These are phyloP conservation scores for Malthinus flaveolus DNA, from an alignment of 2,888 invertebrate genomes.

Conservation along the genomic window DNA sequence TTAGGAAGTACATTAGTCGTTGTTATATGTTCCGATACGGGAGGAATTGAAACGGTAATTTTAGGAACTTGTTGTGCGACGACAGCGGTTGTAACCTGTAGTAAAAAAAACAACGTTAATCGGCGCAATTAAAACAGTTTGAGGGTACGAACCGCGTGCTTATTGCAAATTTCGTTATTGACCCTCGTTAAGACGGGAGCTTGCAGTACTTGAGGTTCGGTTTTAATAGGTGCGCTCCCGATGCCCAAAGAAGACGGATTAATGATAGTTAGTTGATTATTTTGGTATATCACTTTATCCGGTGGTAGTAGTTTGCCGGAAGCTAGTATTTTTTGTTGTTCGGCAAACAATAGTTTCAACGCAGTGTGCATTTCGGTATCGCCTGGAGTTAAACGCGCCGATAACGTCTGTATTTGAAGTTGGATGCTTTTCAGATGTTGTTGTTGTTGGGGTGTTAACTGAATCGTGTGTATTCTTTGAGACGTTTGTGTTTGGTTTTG, in stretches of 20 bases:
- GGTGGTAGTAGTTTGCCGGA: constrained; percentile 71
- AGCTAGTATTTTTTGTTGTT: constrained; percentile 72
- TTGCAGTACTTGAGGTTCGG: constrained; percentile 16
- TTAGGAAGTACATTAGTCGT: constrained; percentile 10
- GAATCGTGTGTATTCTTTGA: constrained; percentile 72
- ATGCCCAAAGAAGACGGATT: constrained; percentile 45
- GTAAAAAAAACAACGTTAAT: background rate
- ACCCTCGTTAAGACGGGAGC: constrained; percentile 36
- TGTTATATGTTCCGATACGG: constrained; percentile 8
- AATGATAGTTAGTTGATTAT: constrained; percentile 56
- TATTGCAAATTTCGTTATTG: constrained; percentile 25
- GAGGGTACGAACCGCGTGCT: constrained; percentile 24
- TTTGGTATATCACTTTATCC: constrained; percentile 56
- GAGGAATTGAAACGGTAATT: constrained; percentile 14
- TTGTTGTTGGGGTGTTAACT: constrained; percentile 74
- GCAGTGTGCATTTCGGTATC: constrained; percentile 50
- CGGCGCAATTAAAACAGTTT: background rate
- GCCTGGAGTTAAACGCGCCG: constrained; percentile 57
- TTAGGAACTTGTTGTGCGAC: constrained; percentile 12
- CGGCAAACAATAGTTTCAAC: constrained; percentile 59
- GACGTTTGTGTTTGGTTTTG: constrained; percentile 37
- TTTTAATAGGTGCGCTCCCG: constrained; percentile 12
- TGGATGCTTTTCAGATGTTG: constrained; percentile 65
- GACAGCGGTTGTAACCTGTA: constrained; percentile 17
- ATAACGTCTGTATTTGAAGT: constrained; percentile 69